A percentile compares a stretch with the other conserved stretches of the same genome.
These are phyloP conservation scores for Lanius ludovicianus DNA, from an alignment of 2,113 vertebrate genomes.

Conservation along the genomic window DNA sequence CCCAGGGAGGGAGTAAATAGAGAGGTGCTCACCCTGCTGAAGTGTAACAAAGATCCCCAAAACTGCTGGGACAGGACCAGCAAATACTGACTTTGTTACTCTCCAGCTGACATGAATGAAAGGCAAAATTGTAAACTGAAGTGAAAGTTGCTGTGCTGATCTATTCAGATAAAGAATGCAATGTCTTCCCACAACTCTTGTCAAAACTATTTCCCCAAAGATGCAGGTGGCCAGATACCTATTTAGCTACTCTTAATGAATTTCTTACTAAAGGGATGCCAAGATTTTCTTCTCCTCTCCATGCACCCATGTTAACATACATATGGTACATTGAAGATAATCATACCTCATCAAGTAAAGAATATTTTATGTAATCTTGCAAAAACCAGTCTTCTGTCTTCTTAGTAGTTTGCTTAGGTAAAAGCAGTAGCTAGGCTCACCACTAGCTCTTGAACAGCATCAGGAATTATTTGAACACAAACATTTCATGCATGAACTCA, in stretches of 20 bases:
- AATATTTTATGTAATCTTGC: background rate
- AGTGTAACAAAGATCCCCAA: background rate
- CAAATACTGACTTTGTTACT: background rate
- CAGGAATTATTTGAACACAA: background rate
- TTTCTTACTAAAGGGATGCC: background rate
- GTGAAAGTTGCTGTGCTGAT: background rate
- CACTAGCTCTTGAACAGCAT: background rate
- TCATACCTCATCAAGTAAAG: background rate
- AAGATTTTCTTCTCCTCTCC: background rate
- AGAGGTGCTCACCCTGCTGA: background rate
- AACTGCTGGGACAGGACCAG: background rate
- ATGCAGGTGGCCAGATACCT: background rate
- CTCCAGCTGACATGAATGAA: background rate
- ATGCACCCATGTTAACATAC: background rate
- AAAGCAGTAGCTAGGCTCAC: background rate
- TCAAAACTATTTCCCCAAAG: background rate
- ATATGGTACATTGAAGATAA: background rate
- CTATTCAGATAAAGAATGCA: background rate
- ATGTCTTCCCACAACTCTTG: background rate
- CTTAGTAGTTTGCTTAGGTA: background rate
- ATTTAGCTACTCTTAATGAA: background rate
- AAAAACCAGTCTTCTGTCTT: background rate
- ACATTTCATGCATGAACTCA: background rate
- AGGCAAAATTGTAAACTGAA: background rate
- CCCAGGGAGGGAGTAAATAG: accelerated